phyloP scores from a whole-genome alignment of 2,113 vertebrate species.

The Anarhynchus alexandrinus region DNA sequence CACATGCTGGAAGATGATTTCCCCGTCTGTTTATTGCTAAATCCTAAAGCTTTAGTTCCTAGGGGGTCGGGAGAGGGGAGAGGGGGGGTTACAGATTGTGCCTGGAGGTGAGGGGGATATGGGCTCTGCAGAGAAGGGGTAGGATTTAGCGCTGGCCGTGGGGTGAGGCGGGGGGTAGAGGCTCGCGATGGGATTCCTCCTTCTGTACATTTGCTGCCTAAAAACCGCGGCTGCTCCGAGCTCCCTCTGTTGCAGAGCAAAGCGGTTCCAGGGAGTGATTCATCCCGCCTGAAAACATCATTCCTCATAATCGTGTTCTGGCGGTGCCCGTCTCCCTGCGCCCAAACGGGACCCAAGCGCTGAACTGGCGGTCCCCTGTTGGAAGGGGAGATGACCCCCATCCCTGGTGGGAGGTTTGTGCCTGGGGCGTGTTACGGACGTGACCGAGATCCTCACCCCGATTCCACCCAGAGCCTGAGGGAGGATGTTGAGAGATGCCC shows the following conservation, averaged over 20 bases:
- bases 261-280: background rate
- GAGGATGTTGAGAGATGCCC: background rate
- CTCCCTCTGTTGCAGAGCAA: background rate
- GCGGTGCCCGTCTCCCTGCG: background rate
- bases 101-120: background rate
- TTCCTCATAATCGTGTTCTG: background rate
- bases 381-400: background rate
- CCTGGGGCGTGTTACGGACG: fast-evolving
- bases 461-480: background rate
- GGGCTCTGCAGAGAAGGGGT: background rate
- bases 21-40: conserved; percentile 19
- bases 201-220: background rate
- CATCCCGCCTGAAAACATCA: background rate
- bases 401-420: background rate
- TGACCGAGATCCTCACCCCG: background rate
- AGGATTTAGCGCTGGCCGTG: background rate
- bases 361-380: background rate
- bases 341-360: background rate
- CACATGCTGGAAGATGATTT: conserved; percentile 48
- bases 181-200: background rate
- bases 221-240: background rate
- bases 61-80: background rate
- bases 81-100: background rate
- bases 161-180: background rate
- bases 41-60: conserved; percentile 18